A percentile compares a stretch with the other conserved stretches of the same genome.
Conservation (phyloP, 2,113 vertebrate genomes). For the Perca schrenkii region DNA sequence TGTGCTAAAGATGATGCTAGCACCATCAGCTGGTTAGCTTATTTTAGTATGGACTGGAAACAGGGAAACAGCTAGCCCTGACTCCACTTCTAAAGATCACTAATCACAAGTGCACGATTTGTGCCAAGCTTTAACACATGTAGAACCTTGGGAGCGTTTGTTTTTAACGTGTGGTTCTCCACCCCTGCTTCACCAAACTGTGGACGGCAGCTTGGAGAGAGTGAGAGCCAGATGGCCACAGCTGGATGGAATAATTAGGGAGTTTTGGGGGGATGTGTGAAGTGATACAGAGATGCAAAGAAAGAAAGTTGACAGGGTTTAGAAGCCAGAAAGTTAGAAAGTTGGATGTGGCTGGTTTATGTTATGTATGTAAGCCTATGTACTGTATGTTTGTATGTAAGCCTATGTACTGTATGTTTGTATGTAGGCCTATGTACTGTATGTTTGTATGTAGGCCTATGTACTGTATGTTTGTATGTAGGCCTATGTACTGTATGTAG, state of each 20-base stretch:
- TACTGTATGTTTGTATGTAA: no score
- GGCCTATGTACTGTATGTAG: no score
- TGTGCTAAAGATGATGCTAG: not conserved
- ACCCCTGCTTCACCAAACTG: conserved; percentile 40
- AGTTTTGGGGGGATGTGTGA: not conserved
- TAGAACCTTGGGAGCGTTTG: conserved; percentile 12
- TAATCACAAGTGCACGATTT: not conserved
- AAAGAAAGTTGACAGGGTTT: conserved; percentile 22
- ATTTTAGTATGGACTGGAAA: not conserved
- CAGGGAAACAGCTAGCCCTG: not conserved
- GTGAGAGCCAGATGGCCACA: conserved; percentile 47
- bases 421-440: no score
- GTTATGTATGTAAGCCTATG: not conserved
- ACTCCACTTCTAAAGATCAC: not conserved
- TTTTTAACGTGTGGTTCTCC: conserved; percentile 34
- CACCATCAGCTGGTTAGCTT: conserved; percentile 5
- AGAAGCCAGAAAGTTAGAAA: conserved; percentile 2
- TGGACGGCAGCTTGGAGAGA: conserved; percentile 16
- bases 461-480: no score
- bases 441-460: no score
- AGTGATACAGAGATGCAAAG: conserved; percentile 11
- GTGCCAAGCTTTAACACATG: conserved; percentile 19
- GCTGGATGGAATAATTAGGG: conserved; percentile 39
- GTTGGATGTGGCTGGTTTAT: conserved; percentile 4
- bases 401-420: no score